A percentile compares a stretch with the other conserved stretches of the same genome.
Evolutionary conservation across 2,888 invertebrate species (phyloP).

Genomic region (Coelopa pilipes): DNA sequence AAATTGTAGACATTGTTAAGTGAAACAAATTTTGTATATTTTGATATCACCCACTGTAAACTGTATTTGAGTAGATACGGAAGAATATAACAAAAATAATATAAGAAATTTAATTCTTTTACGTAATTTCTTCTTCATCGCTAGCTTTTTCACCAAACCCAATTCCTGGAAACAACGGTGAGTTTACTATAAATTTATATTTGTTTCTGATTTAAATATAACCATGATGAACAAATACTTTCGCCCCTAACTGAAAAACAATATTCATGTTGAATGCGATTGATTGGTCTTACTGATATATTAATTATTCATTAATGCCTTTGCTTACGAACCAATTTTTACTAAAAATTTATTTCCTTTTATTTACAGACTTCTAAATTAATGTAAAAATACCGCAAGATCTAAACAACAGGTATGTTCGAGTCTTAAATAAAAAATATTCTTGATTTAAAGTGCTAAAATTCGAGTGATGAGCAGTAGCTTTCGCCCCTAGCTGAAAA

Average conservation of each 20-base stretch:
- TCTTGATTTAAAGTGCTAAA: slow-evolving; percentile 1
- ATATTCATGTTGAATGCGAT: slow-evolving; percentile 57
- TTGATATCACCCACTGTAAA: background rate
- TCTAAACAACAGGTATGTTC: background rate
- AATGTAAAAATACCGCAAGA: background rate
- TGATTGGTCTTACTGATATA: slow-evolving; percentile 61
- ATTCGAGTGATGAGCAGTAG: slow-evolving; percentile 19
- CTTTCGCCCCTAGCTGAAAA: slow-evolving; percentile 46
- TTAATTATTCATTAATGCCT: background rate
- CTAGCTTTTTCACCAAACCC: background rate
- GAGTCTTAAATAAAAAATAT: background rate
- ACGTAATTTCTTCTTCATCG: background rate
- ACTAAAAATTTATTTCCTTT: background rate
- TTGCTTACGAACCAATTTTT: background rate
- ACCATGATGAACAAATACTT: slow-evolving; percentile 57
- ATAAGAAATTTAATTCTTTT: slow-evolving; percentile 1
- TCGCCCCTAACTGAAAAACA: slow-evolving; percentile 57
- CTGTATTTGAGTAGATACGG: slow-evolving; percentile 21
- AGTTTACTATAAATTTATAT: slow-evolving; percentile 8
- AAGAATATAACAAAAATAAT: slow-evolving; percentile 10
- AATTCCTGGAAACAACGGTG: background rate
- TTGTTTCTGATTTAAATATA: slow-evolving; percentile 6
- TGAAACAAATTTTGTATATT: background rate
- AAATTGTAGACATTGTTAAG: slow-evolving; percentile 7
- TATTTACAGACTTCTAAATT: slow-evolving; percentile 10